Conservation (phyloP, 2,797 vertebrate species). For the Sebastes oblongus region DNA sequence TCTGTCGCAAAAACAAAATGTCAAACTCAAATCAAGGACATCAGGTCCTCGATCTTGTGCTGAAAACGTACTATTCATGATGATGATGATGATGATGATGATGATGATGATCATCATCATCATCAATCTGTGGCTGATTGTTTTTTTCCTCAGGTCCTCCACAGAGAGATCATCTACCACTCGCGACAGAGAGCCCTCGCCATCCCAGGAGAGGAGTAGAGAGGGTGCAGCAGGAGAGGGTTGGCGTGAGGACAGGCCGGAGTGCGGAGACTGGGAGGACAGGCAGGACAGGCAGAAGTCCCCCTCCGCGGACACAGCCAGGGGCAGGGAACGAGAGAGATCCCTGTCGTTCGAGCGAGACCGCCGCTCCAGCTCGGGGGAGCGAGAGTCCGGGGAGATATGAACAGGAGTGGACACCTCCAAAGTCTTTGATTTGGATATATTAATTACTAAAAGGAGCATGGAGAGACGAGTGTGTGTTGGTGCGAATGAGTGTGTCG, state of each 20-base stretch:
- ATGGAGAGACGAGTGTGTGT: conserved; percentile 38
- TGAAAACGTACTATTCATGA: neutral
- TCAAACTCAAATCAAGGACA: neutral
- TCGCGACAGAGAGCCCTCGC: conserved; percentile 69
- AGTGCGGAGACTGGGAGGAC: conserved; percentile 64
- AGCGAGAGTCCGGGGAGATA: conserved; percentile 80
- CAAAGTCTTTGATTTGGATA: conserved; percentile 58
- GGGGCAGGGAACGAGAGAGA: conserved; percentile 74
- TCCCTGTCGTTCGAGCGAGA: conserved; percentile 81
- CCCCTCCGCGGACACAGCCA: conserved; percentile 68
- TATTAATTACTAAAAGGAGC: conserved; percentile 48
- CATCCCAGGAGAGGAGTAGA: conserved; percentile 68
- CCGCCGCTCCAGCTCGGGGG: conserved; percentile 82
- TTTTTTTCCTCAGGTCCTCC: conserved; percentile 65
- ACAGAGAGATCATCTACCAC: conserved; percentile 74
- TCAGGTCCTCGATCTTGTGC: neutral
- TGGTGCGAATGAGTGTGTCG: conserved; percentile 27
- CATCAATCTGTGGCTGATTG: neutral
- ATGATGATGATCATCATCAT: too few species aligned
- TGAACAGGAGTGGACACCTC: conserved; percentile 41
- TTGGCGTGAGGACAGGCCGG: conserved; percentile 52
- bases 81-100: neutral
- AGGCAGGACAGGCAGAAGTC: conserved; percentile 69
- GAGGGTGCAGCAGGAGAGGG: conserved; percentile 62
- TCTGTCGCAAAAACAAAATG: neutral